phyloP scores from a whole-genome alignment of 1,140 invertebrate genomes.

The Rhizoglyphus robini region DNA sequence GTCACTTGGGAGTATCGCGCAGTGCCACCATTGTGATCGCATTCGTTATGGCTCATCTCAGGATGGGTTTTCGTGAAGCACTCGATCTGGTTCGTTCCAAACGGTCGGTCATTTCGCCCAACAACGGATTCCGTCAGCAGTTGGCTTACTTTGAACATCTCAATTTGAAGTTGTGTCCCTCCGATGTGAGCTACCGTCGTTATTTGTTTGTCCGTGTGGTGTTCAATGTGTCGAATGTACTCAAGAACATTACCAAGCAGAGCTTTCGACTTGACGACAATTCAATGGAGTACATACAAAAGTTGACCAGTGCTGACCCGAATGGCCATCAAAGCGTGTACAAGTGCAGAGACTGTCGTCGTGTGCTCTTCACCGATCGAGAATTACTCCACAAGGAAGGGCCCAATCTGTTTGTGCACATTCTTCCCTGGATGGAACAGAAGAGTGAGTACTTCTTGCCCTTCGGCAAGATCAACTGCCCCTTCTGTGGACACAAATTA shows the following conservation, averaged over 20 bases:
- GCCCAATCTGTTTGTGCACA: too few relatives aligned
- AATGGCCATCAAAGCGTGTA: neutral
- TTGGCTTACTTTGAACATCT: conserved; percentile 30
- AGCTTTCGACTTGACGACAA: too few relatives aligned
- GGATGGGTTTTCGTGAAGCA: conserved; percentile 59
- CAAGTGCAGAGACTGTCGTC: conserved; percentile 16
- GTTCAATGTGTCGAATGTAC: too few relatives aligned
- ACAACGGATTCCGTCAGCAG: conserved; percentile 61
- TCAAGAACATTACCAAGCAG: too few relatives aligned
- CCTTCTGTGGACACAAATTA: conserved; percentile 4
- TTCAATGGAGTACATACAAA: too few relatives aligned
- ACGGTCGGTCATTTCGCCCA: conserved; percentile 46
- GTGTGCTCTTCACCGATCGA: conserved; percentile 4
- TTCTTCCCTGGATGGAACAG: too few relatives aligned
- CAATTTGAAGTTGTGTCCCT: neutral
- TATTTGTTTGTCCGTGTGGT: neutral
- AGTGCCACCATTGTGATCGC: conserved; percentile 69
- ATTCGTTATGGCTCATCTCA: conserved; percentile 58
- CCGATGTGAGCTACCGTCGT: neutral
- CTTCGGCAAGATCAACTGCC: conserved; percentile 13
- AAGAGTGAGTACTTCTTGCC: too few relatives aligned
- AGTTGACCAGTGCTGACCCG: too few relatives aligned
- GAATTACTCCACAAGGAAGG: too few relatives aligned
- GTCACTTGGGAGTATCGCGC: conserved; percentile 71
- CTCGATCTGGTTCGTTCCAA: conserved; percentile 36